Evolutionary conservation across 2,797 vertebrate genomes (phyloP), one percentile per base, ranked within the genome.

Genomic region (Hyperoplus immaculatus): DNA sequence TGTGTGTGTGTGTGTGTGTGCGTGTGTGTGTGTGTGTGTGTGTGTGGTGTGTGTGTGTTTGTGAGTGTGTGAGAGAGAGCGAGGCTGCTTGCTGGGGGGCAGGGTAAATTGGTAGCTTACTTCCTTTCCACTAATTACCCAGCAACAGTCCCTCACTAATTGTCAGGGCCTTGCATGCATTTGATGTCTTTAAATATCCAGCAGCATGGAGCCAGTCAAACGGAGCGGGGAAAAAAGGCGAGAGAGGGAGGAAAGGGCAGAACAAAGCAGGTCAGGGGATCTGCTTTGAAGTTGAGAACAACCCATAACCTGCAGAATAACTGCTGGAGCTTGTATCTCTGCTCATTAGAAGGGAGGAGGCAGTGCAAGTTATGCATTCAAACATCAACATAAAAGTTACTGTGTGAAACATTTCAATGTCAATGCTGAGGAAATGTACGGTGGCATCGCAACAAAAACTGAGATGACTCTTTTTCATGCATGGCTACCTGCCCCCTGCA

Each of bases 111-210:
- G 65, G 63, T 88, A 80, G 81, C 86, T 75, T 59, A 60, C 75
- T 88, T 90, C 72, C 77, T 82, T 72, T 83, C 65, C 77, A 68
- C 88, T 93, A 93, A 91, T 93, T 89, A 92, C 86, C 84, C 86
- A 65, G 80, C 87, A 91, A 86, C 90, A 68, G 84, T 87, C 73
- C 60, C 69, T 29, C 61, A n/a, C 77, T 91, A 88, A 91, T 89
- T 90, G 86, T 87, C 77, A 76, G 82, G 64, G 66, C 71, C 66
- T 77, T 50, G 41, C 66, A 43, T 69, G 71, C 73, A 86, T 82
- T 75, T 84, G 78, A 88, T 85, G 82, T 85, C 81, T 91, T 88
- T 88, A 82, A 87, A 90, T 87, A 88, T 75, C 78, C 63, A 55
- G 72, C 79, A 59, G 79, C 68, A 50, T 8, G 66, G 55, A 85